Evolutionary conservation across 2,113 vertebrate genomes (phyloP).

Genomic region (Saccopteryx bilineata): DNA sequence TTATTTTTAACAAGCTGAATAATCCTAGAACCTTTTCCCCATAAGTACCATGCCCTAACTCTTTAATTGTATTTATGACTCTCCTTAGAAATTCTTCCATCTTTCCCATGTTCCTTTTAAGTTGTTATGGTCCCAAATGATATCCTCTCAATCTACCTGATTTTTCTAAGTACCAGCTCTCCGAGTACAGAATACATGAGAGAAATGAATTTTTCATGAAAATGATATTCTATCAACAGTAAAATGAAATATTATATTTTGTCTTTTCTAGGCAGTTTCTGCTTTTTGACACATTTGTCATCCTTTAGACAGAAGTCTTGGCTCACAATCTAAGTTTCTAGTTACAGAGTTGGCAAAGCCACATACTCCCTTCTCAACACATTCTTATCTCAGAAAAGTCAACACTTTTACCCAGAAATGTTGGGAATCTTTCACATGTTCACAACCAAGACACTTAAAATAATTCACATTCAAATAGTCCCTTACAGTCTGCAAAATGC

Average conservation of each 20-base stretch:
- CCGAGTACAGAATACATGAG: background rate
- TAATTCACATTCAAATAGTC: background rate
- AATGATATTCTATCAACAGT: slow-evolving; percentile 50
- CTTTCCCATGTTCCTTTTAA: slow-evolving; percentile 11
- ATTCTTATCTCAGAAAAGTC: slow-evolving; percentile 23
- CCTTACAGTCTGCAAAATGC: background rate
- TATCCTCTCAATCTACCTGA: background rate
- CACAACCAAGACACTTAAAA: slow-evolving; percentile 32
- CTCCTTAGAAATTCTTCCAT: slow-evolving; percentile 30
- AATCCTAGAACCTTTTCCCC: slow-evolving; percentile 48
- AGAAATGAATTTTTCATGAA: slow-evolving; percentile 46
- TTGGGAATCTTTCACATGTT: slow-evolving; percentile 18
- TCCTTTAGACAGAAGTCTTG: slow-evolving; percentile 33
- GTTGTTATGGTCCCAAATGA: background rate
- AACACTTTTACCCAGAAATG: background rate
- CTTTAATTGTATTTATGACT: slow-evolving; percentile 14
- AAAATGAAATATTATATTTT: slow-evolving; percentile 18
- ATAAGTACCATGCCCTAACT: background rate
- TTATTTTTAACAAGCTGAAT: slow-evolving; percentile 60
- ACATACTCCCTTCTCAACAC: background rate
- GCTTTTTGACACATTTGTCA: slow-evolving; percentile 52
- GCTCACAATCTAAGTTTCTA: slow-evolving; percentile 28
- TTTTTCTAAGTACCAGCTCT: slow-evolving; percentile 35
- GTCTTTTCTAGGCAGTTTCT: slow-evolving; percentile 31
- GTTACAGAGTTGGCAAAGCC: background rate